A percentile compares a stretch with the other conserved stretches of the same genome.
phyloP scores from a whole-genome alignment of 2,113 vertebrate genomes.

The Lophura nycthemera region DNA sequence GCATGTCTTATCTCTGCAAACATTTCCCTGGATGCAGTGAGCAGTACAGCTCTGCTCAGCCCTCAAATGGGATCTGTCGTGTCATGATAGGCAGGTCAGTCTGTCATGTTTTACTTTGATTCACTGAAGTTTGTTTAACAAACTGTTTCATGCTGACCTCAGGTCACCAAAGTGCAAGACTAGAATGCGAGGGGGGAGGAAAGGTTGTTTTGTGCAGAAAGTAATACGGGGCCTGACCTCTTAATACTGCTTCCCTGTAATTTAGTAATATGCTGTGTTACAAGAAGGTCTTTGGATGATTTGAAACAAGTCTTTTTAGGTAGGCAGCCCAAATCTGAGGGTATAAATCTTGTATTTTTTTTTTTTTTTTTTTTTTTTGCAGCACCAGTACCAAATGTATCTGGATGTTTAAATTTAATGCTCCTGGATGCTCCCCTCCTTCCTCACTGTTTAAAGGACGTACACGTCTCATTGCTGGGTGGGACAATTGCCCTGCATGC shows the following conservation, averaged over 20 bases:
- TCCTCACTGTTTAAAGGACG: background rate
- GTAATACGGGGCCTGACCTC: background rate
- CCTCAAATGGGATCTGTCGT: background rate
- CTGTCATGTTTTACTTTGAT: background rate
- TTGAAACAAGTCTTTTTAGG: background rate
- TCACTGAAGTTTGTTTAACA: background rate
- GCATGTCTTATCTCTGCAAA: background rate
- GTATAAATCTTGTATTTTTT: too few relatives aligned
- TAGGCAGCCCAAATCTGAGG: background rate
- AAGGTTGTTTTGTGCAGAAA: background rate
- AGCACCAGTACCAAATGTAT: background rate
- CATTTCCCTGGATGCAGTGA: background rate
- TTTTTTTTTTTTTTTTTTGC: background rate
- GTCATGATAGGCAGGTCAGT: background rate
- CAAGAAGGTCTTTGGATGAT: background rate
- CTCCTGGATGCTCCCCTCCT: background rate
- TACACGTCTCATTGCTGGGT: background rate
- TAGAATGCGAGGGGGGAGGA: background rate
- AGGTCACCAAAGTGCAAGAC: background rate
- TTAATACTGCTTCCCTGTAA: background rate
- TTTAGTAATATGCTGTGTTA: background rate
- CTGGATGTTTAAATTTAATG: background rate
- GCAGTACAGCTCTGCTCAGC: background rate
- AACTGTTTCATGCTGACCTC: background rate
- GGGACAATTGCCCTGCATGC: fast-evolving